phyloP scores from a whole-genome alignment of 2,888 invertebrate genomes.

The Abrostola tripartita region DNA sequence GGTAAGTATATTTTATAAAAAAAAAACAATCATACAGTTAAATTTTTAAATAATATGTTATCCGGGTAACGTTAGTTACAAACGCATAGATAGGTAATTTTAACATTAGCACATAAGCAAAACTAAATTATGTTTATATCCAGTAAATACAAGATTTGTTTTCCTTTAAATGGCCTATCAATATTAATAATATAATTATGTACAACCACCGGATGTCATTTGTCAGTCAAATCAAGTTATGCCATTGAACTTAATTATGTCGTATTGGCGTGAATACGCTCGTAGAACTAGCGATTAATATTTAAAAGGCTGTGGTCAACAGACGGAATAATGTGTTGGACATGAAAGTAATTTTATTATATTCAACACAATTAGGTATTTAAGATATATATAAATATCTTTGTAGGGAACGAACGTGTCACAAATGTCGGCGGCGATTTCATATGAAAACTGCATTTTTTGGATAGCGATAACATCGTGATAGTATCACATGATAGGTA shows the following conservation, averaged over 20 bases:
- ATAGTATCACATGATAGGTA: not conserved
- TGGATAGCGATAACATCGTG: slow-evolving; percentile 1
- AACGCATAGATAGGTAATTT: not conserved
- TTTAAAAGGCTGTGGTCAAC: no score
- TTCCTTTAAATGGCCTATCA: slow-evolving; percentile 40
- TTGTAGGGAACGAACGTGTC: not conserved
- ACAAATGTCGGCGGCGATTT: not conserved
- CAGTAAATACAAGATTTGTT: slow-evolving; percentile 24
- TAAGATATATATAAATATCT: no score
- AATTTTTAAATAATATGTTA: not conserved
- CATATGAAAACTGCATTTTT: not conserved
- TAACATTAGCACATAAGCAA: not conserved
- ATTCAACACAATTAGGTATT: no score
- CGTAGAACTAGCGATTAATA: slow-evolving; percentile 5
- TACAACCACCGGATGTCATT: slow-evolving; percentile 19
- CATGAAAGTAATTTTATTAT: no score
- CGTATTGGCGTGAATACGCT: slow-evolving; percentile 14
- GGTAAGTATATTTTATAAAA: slow-evolving; percentile 50
- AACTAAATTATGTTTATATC: slow-evolving; percentile 12
- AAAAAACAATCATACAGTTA: not conserved
- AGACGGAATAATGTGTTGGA: no score
- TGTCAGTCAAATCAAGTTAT: slow-evolving; percentile 45
- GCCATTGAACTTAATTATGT: slow-evolving; percentile 57
- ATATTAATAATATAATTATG: slow-evolving; percentile 26
- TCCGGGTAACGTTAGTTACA: not conserved